Evolutionary conservation across 2,113 vertebrate genomes (phyloP).

Genomic region (Typhlomys cinereus): DNA sequence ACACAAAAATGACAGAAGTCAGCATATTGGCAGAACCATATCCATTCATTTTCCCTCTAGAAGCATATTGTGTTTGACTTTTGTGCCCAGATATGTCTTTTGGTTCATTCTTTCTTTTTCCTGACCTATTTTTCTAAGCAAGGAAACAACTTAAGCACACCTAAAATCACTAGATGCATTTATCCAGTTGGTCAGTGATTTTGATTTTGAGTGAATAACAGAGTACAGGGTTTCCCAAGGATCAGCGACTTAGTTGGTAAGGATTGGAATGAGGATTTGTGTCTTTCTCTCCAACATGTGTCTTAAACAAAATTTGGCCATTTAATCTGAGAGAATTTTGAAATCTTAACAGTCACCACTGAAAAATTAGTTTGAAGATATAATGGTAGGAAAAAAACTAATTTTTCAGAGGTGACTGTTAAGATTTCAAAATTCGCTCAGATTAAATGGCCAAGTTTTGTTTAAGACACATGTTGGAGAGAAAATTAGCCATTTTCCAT

Average conservation of each 20-base stretch:
- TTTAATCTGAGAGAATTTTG: not conserved
- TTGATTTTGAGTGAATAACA: not conserved
- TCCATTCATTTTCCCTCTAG: constrained; percentile 51
- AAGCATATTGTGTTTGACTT: not conserved
- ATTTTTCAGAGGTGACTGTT: not conserved
- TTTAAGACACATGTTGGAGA: too few relatives aligned
- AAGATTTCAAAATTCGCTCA: not conserved
- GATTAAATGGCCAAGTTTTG: not conserved
- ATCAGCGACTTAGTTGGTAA: not conserved
- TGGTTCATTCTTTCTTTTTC: not conserved
- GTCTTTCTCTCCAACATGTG: not conserved
- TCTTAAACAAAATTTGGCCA: not conserved
- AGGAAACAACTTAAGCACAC: not conserved
- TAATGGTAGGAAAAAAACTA: not conserved
- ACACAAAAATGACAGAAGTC: constrained; percentile 70
- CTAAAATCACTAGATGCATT: not conserved
- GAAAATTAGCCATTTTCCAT: not conserved
- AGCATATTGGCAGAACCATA: constrained; percentile 44
- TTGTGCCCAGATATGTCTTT: not conserved
- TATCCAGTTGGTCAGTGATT: not conserved
- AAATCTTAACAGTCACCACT: not conserved
- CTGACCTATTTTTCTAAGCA: constrained; percentile 39
- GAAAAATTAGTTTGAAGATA: not conserved
- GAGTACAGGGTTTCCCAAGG: not conserved
- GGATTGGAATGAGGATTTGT: not conserved